Conservation (phyloP, 2,888 invertebrate genomes). For the Polydrusus pterygomalis region DNA sequence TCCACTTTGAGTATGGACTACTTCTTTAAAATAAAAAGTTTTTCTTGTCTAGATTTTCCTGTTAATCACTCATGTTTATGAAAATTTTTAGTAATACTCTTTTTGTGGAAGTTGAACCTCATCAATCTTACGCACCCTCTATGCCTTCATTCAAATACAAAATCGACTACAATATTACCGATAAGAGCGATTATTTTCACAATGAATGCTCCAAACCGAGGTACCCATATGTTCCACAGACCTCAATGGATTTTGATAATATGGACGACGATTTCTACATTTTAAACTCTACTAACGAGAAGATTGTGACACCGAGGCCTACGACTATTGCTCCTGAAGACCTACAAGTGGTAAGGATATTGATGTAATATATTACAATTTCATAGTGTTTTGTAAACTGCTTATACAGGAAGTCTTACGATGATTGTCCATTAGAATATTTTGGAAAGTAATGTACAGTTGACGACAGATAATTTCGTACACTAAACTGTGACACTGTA, state of each 20-base stretch:
- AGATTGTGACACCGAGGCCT: conserved; percentile 42
- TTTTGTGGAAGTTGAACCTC: conserved; percentile 62
- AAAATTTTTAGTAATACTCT: conserved; percentile 59
- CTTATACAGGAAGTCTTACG: too few relatives aligned
- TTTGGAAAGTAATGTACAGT: too few relatives aligned
- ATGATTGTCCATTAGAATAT: too few relatives aligned
- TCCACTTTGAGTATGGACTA: too few relatives aligned
- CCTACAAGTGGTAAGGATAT: conserved; percentile 28
- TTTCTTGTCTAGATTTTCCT: too few relatives aligned
- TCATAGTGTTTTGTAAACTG: too few relatives aligned
- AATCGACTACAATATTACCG: conserved; percentile 61
- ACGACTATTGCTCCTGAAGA: conserved; percentile 37
- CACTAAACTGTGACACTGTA: too few relatives aligned
- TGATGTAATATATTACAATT: too few relatives aligned
- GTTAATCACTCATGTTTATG: too few relatives aligned
- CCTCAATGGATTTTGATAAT: conserved; percentile 51
- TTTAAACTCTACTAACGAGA: conserved; percentile 55
- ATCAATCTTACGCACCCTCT: conserved; percentile 61
- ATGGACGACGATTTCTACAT: conserved; percentile 60
- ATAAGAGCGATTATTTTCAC: conserved; percentile 59
- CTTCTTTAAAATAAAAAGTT: too few relatives aligned
- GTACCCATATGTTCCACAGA: conserved; percentile 45
- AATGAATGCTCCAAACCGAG: conserved; percentile 56
- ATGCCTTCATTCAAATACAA: conserved; percentile 64
- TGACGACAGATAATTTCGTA: too few relatives aligned